Conservation (phyloP, 2,888 invertebrate species). For the Zelleria hepariella region DNA sequence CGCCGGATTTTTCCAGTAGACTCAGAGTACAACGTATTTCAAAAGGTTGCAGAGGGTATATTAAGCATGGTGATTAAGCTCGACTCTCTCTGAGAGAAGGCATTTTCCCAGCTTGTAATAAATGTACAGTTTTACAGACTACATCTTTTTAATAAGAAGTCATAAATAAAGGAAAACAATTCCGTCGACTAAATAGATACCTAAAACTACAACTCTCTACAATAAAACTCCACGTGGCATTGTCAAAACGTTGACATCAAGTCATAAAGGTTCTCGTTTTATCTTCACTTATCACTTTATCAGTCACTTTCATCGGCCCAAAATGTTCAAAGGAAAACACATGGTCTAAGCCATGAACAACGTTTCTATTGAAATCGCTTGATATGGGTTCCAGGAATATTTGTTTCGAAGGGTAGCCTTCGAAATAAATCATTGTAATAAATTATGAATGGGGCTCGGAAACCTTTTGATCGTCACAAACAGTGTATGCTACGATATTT, state of each 20-base stretch:
- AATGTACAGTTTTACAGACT: too few relatives aligned
- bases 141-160: too few relatives aligned
- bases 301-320: neutral
- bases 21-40: too few relatives aligned
- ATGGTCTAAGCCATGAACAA: neutral
- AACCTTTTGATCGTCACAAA: neutral
- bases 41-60: too few relatives aligned
- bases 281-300: neutral
- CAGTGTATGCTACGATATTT: neutral
- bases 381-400: neutral
- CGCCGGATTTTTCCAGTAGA: too few relatives aligned
- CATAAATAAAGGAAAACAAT: too few relatives aligned
- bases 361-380: neutral
- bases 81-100: too few relatives aligned
- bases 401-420: neutral
- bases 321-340: neutral
- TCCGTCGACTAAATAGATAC: too few relatives aligned
- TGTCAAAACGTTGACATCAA: neutral
- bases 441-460: neutral
- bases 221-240: neutral
- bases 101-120: too few relatives aligned
- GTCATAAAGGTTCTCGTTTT: too few relatives aligned
- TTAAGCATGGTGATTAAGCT: too few relatives aligned
- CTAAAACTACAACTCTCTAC: too few relatives aligned
- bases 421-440: neutral